Conservation (phyloP, 92 coral and sea anemone species). For the Ricordea florida region DNA sequence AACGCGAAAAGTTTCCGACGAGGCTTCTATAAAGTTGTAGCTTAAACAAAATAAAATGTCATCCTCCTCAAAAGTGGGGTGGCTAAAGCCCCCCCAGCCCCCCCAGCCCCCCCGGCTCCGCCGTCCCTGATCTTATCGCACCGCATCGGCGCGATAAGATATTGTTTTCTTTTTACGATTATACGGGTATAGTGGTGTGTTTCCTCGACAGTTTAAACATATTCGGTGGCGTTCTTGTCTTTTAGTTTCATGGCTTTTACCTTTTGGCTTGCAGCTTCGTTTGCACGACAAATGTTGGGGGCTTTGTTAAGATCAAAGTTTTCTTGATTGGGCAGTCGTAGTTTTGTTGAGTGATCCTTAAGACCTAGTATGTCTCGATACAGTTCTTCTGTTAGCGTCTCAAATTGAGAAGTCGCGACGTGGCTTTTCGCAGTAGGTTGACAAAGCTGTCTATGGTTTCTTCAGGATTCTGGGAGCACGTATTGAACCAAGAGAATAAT, state of each 20-base stretch:
- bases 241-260: slow-evolving; percentile 1
- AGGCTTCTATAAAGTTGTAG: no score
- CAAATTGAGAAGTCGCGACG: slow-evolving; percentile 20
- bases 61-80: no score
- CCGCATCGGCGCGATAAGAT: no score
- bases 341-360: neutral
- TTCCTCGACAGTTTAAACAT: neutral
- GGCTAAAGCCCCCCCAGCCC: no score
- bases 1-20: no score
- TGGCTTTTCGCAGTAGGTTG: slow-evolving; percentile 4
- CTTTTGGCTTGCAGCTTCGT: slow-evolving; percentile 16
- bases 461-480: slow-evolving; percentile 13
- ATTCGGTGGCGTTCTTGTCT: neutral
- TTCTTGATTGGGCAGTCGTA: neutral
- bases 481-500: no score
- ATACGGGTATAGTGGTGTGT: no score
- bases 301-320: slow-evolving; percentile 1
- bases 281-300: neutral
- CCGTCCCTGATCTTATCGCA: no score
- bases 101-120: no score
- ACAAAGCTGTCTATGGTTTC: slow-evolving; percentile 25
- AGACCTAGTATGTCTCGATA: slow-evolving; percentile 24
- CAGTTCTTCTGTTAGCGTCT: slow-evolving; percentile 22
- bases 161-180: neutral
- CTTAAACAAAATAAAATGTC: no score